Evolutionary conservation across 2,888 invertebrate genomes (phyloP).

Genomic region (Melieria crassipennis): DNA sequence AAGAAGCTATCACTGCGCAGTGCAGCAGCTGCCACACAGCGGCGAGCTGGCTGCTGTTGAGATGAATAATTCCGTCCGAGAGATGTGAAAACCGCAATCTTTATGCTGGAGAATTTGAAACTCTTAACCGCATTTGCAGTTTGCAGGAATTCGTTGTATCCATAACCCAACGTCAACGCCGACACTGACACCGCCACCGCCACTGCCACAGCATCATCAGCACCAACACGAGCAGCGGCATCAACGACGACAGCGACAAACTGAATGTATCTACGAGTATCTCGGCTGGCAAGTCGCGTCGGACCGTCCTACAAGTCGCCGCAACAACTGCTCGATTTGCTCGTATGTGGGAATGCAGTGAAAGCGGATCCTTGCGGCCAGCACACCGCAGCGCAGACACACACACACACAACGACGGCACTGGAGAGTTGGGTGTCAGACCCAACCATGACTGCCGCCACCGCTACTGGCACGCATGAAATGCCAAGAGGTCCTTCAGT

Average conservation of each 20-base stretch:
- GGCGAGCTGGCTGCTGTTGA: not conserved
- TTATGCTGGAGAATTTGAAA: constrained; percentile 23
- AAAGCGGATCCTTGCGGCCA: constrained; percentile 14
- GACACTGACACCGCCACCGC: constrained; percentile 18
- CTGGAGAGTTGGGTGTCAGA: not conserved
- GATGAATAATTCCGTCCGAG: no score
- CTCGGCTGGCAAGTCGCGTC: not conserved
- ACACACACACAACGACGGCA: not conserved
- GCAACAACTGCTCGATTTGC: not conserved
- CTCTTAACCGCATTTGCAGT: constrained; percentile 19
- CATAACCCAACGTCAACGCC: constrained; percentile 20
- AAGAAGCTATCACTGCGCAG: not conserved
- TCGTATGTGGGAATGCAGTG: constrained; percentile 11
- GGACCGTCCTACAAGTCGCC: not conserved
- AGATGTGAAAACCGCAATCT: constrained; percentile 26
- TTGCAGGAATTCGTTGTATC: constrained; percentile 13
- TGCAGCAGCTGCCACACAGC: not conserved
- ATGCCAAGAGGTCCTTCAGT: constrained; percentile 31
- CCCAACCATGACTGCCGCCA: not conserved
- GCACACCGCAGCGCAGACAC: not conserved
- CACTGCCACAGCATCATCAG: constrained; percentile 18
- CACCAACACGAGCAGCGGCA: constrained; percentile 14
- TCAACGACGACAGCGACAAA: constrained; percentile 12
- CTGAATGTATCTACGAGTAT: constrained; percentile 6
- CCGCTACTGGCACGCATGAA: constrained; percentile 19